Evolutionary conservation across 2,797 vertebrate species (phyloP).

Genomic region (Halcyon badia): DNA sequence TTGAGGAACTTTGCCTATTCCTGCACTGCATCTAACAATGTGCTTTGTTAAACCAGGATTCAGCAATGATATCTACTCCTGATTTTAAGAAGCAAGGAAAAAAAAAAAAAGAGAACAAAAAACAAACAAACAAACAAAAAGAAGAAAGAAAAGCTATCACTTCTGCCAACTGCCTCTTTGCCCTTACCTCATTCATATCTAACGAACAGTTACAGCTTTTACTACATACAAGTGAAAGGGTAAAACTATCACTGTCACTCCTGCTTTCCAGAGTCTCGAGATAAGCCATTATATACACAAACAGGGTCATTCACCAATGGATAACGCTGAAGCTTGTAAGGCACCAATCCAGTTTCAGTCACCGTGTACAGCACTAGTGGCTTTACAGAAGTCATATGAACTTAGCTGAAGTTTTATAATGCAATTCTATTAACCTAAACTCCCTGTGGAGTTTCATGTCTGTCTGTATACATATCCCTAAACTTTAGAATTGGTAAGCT

Average conservation of each 20-base stretch:
- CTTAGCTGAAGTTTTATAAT: not conserved
- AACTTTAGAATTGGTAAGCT: not conserved
- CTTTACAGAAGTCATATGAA: not conserved
- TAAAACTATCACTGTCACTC: not conserved
- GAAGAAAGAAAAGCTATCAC: not conserved
- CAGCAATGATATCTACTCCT: not conserved
- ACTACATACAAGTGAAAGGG: not conserved
- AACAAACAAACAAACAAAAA: not conserved
- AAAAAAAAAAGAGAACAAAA: not conserved
- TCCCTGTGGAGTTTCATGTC: not conserved
- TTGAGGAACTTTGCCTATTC: slow-evolving; percentile 16
- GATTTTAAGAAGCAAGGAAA: not conserved
- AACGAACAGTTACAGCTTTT: not conserved
- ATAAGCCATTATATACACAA: not conserved
- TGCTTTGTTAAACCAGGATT: not conserved
- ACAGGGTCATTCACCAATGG: not conserved
- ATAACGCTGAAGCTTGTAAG: not conserved
- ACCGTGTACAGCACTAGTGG: not conserved
- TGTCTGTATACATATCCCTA: not conserved
- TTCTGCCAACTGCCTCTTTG: not conserved
- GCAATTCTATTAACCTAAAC: not conserved
- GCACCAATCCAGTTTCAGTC: not conserved
- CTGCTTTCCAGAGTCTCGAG: not conserved
- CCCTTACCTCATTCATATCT: not conserved
- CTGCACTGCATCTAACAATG: not conserved